Conservation (phyloP, 2,888 invertebrate genomes). For the Drosophila hawaiiensis region DNA sequence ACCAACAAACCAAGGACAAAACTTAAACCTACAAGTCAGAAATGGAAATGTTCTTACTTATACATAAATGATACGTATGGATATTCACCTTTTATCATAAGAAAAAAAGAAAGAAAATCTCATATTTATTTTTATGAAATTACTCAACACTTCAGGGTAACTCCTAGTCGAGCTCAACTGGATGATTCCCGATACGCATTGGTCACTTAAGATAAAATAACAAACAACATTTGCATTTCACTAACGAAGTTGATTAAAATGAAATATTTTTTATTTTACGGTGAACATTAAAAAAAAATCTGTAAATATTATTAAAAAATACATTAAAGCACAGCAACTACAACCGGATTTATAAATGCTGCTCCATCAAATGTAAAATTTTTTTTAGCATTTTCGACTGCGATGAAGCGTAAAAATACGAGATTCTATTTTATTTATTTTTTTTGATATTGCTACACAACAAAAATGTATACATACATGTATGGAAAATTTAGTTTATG, state of each 20-base stretch:
- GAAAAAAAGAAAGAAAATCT: background rate
- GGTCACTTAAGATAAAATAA: background rate
- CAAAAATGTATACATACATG: constrained; percentile 33
- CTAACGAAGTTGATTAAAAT: constrained; percentile 1
- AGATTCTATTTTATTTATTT: constrained; percentile 23
- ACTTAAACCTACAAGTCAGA: background rate
- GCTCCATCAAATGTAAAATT: constrained; percentile 28
- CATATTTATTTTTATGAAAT: background rate
- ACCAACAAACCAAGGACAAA: background rate
- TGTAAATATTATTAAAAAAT: background rate
- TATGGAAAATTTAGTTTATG: constrained; percentile 15
- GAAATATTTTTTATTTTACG: background rate
- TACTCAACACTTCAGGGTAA: background rate
- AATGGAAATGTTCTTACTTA: background rate
- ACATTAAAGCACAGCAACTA: background rate
- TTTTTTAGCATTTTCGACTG: constrained; percentile 63
- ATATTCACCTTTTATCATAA: background rate
- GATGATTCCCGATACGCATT: background rate
- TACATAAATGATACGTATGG: background rate
- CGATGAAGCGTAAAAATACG: constrained; percentile 80
- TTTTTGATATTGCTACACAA: constrained; percentile 39
- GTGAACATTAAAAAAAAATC: background rate
- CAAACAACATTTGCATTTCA: background rate
- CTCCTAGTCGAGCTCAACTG: background rate
- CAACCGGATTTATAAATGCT: constrained; percentile 34